These are phyloP conservation scores for Calcarius lapponicus DNA, from an alignment of 2,797 vertebrate species.

Conservation along the genomic window DNA sequence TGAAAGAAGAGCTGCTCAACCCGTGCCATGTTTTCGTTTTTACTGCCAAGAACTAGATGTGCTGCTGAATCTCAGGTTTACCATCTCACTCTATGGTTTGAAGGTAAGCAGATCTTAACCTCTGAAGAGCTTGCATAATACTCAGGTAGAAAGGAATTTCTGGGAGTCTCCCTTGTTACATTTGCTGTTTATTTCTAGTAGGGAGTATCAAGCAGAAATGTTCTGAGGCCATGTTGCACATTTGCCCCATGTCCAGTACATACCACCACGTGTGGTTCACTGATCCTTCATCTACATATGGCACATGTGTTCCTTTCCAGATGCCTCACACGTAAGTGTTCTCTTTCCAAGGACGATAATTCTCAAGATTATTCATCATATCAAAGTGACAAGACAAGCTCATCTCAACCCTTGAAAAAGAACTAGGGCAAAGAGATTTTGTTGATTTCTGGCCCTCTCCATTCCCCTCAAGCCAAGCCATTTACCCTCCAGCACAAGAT, in stretches of 20 bases:
- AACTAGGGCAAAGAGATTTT: background rate
- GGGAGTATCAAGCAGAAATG: background rate
- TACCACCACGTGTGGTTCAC: background rate
- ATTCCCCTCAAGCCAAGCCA: background rate
- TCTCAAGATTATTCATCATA: background rate
- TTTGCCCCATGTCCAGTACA: background rate
- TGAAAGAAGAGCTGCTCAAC: background rate
- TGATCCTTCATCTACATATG: background rate
- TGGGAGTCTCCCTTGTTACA: background rate
- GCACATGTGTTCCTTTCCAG: background rate
- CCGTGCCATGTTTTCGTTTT: background rate
- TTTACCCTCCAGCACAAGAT: background rate
- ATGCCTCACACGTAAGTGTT: background rate
- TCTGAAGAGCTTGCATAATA: background rate
- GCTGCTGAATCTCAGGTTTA: background rate
- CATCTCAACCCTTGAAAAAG: background rate
- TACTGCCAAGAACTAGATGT: background rate
- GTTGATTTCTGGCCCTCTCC: background rate
- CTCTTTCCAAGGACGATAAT: background rate
- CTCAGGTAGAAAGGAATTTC: background rate
- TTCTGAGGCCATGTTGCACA: background rate
- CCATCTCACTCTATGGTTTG: background rate
- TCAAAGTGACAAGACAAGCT: background rate
- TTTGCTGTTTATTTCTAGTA: slow-evolving; percentile 1
- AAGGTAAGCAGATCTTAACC: background rate